Percentiles rank a stretch among this genome's conserved stretches.
phyloP scores from a whole-genome alignment of 2,797 vertebrate genomes.

The Pterois miles region DNA sequence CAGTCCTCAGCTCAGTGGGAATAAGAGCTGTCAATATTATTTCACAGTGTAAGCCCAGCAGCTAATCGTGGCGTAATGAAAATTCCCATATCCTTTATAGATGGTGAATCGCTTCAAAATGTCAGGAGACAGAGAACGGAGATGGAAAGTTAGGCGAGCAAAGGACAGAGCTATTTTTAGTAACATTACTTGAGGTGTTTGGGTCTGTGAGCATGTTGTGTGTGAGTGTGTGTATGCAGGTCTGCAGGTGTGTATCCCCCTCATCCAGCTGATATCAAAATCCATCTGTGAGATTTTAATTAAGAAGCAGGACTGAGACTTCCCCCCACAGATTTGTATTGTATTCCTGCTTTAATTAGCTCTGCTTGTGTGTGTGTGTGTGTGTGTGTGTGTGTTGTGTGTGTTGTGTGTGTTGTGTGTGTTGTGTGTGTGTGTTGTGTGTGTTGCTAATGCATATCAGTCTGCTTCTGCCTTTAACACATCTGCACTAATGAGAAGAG shows the following conservation, averaged over 20 bases:
- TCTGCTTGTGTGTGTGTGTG: not conserved
- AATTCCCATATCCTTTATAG: conserved; percentile 52
- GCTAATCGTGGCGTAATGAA: conserved; percentile 70
- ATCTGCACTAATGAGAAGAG: conserved; percentile 41
- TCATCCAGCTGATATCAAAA: conserved; percentile 16
- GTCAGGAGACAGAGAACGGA: conserved; percentile 53
- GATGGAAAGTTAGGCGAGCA: conserved; percentile 33
- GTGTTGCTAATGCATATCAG: not conserved
- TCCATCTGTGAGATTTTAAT: conserved; percentile 56
- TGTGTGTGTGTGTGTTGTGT: not conserved
- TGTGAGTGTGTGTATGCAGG: not conserved
- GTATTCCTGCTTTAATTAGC: conserved; percentile 38
- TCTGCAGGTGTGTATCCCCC: conserved; percentile 26
- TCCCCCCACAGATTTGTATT: conserved; percentile 18
- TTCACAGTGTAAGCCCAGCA: conserved; percentile 47
- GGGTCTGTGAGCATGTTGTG: not conserved
- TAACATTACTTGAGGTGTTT: not conserved
- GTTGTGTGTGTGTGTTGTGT: not conserved
- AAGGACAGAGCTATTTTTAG: conserved; percentile 54
- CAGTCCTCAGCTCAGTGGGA: conserved; percentile 51
- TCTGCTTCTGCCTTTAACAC: not conserved
- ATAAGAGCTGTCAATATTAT: conserved; percentile 72
- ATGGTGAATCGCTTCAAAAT: conserved; percentile 60
- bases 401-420: not conserved
- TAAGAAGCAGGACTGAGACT: conserved; percentile 32